Base-by-base conservation (phyloP, 2,797 vertebrate species). In the Acrossocheilus wenchowensis region DNA sequence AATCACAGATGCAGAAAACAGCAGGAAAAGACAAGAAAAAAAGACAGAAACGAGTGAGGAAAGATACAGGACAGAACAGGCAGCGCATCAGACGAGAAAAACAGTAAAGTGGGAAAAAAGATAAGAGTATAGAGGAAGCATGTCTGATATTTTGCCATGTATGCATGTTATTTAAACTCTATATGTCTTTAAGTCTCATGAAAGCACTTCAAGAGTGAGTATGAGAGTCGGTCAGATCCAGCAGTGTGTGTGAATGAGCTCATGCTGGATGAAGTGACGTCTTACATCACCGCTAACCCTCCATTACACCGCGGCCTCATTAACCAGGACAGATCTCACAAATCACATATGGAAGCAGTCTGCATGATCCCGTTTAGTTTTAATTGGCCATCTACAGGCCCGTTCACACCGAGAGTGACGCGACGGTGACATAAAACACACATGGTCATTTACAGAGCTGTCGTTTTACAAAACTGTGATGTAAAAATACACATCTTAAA, bases 1-100 rank as follows among this genome's bases (percentile, higher is more conserved):
- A 91, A 78, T 87, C 36, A 54, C 75, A 69, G 86, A 82, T 82
- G 85, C 57, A 82, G 85, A 91, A 26, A 86, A 77, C 36, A 26
- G 26, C 71, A 54, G 82, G 34, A 79, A 54, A 84, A 66, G 15
- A 17, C 50, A 52, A 19, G 12, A 50, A 4, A 45, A 30, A 80
- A 74, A 41, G 64, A 60, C n/a, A 14, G 30, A 66, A n/a, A 45
- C 17, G 45, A 5, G 72, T 77, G 45, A 26, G 60, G 73, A 52
- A 50, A 91, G 50, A 78, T 68, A 85, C 39, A 82, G 68, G 50
- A 79, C 64, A 66, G 64, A 60, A 45, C 48, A 62, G 23, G 9
- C 23, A 60, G 57, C 23, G 54, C 57, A n/a, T 60, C 57, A 69
- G 30, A 72, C 15, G 19, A 84, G 71, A 30, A 66, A 64, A 78